Base-by-base conservation (phyloP, 2,888 invertebrate genomes). In the Colletes collaris region DNA sequence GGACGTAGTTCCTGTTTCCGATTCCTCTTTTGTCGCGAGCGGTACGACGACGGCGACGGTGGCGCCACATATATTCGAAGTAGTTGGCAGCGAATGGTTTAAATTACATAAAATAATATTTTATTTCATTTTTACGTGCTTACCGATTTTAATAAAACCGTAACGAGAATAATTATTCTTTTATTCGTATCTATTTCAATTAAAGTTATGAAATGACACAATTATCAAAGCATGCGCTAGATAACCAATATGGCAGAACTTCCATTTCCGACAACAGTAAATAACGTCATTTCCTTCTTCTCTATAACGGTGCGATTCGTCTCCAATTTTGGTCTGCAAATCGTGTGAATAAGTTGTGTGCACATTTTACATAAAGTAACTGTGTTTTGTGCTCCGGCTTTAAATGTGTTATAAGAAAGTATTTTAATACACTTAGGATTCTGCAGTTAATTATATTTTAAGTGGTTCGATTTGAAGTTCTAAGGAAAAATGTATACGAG, bases 231-330 rank as follows among this genome's bases (percentile, higher is more conserved):
- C 70, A 81, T 77, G 69, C 79, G 69, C 56, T 37, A 40, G 8
- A 68, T 37, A 19, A 11, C 13, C 63, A 68, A 77, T n/a, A 82
- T 83, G 85, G 85, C 52, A 46, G 65, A 71, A n/a, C 37, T 44
- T 56, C 35, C 53, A 71, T 65, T 84, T 78, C 76, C 76, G 78
- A 73, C 37, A 56, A 67, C 40, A 55, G 50, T 56, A 72, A 76
- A 79, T 40, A 74, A 78, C 84, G 79, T 86, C 82, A 85, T 81
- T 86, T 85, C 85, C 85, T 72, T 50, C 62, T 79, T 71, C 81
- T 75, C 40, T 65, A 4, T 59, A 71, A 70, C 35, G 58, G 56
- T 27, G n/a, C 37, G 49, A 67, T 19, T 79, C n/a, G 16, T 40
- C 58, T 52, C 52, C 3, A n/a, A 52, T 5, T 62, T 80, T n/a